Evolutionary conservation across 1,140 invertebrate species (phyloP), one percentile per base, ranked within the genome.

Genomic region (Cherax quadricarinatus): DNA sequence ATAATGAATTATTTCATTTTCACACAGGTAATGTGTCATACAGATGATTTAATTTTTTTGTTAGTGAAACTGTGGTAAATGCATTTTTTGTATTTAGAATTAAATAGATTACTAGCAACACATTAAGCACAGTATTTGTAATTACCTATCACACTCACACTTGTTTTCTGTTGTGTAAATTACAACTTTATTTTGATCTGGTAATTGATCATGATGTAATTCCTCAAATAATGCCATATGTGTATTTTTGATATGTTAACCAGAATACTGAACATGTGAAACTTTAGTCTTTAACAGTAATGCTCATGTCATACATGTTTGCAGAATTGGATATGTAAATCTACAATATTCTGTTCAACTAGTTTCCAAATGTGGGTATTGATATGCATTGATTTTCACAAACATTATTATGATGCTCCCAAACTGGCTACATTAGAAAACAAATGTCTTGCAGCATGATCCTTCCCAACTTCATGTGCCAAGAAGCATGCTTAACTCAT

Each of bases 401-500:
- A 75, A 75, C 6, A 24, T 9, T 30, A 75, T 75, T 75, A 12
- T 75, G 62, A 66, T 75, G 70, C 70, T 75, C n/a, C 24, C 4
- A 14, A 75, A 53, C 70, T 24, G 24, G 51, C 7, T 81, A 88
- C 24, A 18, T 49, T 30, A 53, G 53, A 88, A 60, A 48, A 49
- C 24, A 88, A 87, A 53, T 73, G 24, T 73, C 48, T 62, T 57
- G 12, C 53, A 62, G 73, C 57, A 88, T 70, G 51, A 60, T 60
- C 84, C 84, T 88, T 30, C 75, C 73, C 51, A 48, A 66, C 62
- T 66, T 80, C 49, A 80, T 75, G 62, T 88, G 30, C 86, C 86
- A 88, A 88, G 86, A 80, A 88, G 86, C 51, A 83, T 80, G 75
- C 86, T 48, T 9, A 80, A 75, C 49, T 75, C n/a, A 16, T 62